These are phyloP conservation scores for Petrocephalus microphthalmus DNA, from an alignment of 2,113 vertebrate species.

Conservation along the genomic window DNA sequence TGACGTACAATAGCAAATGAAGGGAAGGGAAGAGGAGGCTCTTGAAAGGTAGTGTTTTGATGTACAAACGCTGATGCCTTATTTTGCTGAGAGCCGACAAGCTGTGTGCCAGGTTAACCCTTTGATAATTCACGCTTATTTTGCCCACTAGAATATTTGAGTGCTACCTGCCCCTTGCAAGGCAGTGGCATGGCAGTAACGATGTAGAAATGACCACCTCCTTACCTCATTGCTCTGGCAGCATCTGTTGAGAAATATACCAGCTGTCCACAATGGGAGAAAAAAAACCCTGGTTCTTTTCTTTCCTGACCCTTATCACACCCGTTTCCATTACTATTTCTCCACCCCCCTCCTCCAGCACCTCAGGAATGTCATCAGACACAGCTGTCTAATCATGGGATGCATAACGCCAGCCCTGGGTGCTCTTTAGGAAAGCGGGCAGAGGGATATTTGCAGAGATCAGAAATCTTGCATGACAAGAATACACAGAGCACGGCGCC, in stretches of 20 bases:
- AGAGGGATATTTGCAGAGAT: neutral
- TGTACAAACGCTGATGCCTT: neutral
- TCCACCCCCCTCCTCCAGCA: neutral
- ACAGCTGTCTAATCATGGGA: constrained; percentile 5
- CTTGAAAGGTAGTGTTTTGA: neutral
- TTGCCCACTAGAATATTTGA: constrained; percentile 8
- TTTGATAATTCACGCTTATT: neutral
- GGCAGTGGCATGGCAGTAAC: neutral
- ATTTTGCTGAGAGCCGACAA: neutral
- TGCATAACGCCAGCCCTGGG: neutral
- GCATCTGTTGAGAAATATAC: neutral
- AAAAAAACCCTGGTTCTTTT: constrained; percentile 7
- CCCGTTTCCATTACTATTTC: neutral
- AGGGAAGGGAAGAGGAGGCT: neutral
- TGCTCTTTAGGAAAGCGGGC: neutral
- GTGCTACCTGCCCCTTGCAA: neutral
- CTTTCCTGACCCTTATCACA: neutral
- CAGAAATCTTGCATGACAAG: constrained; percentile 3
- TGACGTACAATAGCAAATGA: neutral
- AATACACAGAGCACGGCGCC: neutral
- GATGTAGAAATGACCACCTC: neutral
- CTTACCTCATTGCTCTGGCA: neutral
- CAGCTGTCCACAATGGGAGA: neutral
- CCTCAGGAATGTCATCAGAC: neutral
- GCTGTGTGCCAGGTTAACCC: neutral